Conservation (phyloP, 2,888 invertebrate species). For the Cryptus armator region DNA sequence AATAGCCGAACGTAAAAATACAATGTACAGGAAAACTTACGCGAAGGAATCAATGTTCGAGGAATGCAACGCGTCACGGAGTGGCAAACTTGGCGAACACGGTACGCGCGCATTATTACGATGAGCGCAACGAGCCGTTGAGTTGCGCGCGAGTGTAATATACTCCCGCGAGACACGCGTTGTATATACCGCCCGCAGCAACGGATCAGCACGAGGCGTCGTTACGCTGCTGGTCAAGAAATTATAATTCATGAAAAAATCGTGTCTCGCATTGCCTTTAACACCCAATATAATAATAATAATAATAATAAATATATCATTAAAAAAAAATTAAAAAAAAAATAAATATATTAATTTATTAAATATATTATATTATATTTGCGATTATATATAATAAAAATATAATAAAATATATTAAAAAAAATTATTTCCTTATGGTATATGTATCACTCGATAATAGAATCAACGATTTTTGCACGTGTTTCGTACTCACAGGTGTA, state of each 20-base stretch:
- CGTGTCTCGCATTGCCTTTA: too few species aligned
- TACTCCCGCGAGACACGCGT: neutral
- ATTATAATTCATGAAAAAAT: neutral
- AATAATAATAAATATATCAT: neutral
- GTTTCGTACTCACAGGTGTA: slow-evolving; percentile 60
- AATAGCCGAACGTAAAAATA: slow-evolving; percentile 54
- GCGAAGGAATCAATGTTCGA: slow-evolving; percentile 44
- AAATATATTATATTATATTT: slow-evolving; percentile 37
- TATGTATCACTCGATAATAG: slow-evolving; percentile 26
- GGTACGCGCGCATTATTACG: slow-evolving; percentile 43
- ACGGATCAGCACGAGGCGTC: neutral
- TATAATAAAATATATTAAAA: too few species aligned
- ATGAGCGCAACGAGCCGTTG: neutral
- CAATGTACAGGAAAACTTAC: slow-evolving; percentile 41
- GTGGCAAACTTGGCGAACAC: slow-evolving; percentile 10
- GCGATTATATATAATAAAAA: neutral
- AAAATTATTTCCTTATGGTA: too few species aligned
- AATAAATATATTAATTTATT: neutral
- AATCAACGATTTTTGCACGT: slow-evolving; percentile 24
- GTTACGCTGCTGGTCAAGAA: slow-evolving; percentile 6
- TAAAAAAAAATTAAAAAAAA: neutral
- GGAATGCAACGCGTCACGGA: slow-evolving; percentile 45
- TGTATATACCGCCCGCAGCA: neutral
- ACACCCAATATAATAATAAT: too few species aligned
- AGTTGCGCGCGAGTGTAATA: neutral